Conservation (phyloP, 2,113 vertebrate genomes). For the Chauna torquata region DNA sequence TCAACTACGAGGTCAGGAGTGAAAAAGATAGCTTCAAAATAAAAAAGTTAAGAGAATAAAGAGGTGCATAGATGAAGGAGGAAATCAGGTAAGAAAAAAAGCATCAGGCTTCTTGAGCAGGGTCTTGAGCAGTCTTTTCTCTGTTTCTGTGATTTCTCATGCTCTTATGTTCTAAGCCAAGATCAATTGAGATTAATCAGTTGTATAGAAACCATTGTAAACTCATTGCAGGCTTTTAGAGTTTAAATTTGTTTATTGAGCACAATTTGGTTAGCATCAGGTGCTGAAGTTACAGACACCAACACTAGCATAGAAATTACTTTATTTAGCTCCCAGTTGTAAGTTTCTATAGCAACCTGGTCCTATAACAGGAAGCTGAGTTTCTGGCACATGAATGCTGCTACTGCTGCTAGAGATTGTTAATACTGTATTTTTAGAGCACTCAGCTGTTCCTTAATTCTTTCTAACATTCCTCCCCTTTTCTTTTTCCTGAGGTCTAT, state of each 20-base stretch:
- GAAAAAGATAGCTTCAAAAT: constrained; percentile 42
- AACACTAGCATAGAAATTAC: constrained; percentile 82
- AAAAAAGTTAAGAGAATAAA: constrained; percentile 30
- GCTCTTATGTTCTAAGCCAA: constrained; percentile 68
- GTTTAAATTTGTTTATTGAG: constrained; percentile 82
- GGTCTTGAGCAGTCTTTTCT: constrained; percentile 59
- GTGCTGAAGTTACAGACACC: constrained; percentile 78
- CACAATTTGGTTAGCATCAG: constrained; percentile 81
- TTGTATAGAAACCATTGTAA: constrained; percentile 74
- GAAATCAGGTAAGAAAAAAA: constrained; percentile 68
- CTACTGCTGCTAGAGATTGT: constrained; percentile 48
- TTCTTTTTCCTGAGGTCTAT: background rate
- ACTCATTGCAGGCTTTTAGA: constrained; percentile 73
- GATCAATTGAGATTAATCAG: constrained; percentile 81
- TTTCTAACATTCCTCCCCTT: background rate
- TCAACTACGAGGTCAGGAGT: constrained; percentile 26
- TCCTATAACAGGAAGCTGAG: constrained; percentile 72
- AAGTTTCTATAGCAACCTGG: constrained; percentile 84
- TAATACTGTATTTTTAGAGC: constrained; percentile 52
- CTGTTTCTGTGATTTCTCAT: constrained; percentile 69
- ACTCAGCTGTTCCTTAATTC: constrained; percentile 34
- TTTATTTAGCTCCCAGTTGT: constrained; percentile 83
- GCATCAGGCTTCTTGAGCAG: constrained; percentile 8
- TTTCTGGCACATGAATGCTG: constrained; percentile 57
- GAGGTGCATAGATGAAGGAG: constrained; percentile 28